Evolutionary conservation across 2,888 invertebrate species (phyloP).

Genomic region (Drosophila peninsularis): DNA sequence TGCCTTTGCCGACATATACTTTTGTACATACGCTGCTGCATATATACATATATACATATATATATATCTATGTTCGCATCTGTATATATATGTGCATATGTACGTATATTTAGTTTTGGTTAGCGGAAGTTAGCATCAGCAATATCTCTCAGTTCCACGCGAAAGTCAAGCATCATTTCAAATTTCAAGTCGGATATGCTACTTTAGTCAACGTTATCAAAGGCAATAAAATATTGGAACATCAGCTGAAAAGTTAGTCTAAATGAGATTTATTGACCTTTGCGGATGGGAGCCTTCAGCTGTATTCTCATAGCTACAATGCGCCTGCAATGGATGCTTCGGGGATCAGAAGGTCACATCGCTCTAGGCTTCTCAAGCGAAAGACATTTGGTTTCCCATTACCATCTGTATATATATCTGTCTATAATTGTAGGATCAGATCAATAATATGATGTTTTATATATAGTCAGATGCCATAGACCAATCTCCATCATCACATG

Average conservation of each 20-base stretch:
- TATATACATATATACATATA: neutral
- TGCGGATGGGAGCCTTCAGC: neutral
- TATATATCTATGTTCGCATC: neutral
- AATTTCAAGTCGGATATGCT: constrained; percentile 27
- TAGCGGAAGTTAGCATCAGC: neutral
- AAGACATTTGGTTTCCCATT: too few species aligned
- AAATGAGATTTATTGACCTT: neutral
- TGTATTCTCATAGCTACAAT: too few species aligned
- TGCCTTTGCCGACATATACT: neutral
- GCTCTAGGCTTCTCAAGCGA: too few species aligned
- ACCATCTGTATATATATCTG: too few species aligned
- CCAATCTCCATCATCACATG: too few species aligned
- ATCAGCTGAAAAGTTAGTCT: neutral
- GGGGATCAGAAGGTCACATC: too few species aligned
- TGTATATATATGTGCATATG: neutral
- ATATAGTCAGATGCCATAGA: too few species aligned
- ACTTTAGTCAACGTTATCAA: constrained; percentile 2
- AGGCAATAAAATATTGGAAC: neutral
- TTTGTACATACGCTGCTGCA: constrained; percentile 3
- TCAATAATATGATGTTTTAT: neutral
- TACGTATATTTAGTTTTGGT: neutral
- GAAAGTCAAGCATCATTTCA: neutral
- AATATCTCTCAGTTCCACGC: neutral
- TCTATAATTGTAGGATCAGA: neutral
- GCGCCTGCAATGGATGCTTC: too few species aligned